Percentiles rank a stretch among this genome's conserved stretches.
phyloP scores from a whole-genome alignment of 2,888 invertebrate species.

The Brenthis ino region DNA sequence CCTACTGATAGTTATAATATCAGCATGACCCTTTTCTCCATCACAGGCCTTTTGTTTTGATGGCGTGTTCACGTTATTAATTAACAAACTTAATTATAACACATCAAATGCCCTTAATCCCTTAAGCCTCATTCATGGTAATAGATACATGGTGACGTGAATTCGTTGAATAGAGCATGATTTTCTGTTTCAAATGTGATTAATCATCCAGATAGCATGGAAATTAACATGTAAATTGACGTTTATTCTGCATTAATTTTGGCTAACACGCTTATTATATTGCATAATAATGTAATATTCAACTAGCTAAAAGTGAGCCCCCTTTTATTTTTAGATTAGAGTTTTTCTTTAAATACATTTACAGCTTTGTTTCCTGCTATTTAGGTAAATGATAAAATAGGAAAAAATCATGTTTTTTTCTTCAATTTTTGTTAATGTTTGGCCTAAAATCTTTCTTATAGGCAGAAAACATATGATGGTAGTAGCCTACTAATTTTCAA shows the following conservation, averaged over 20 bases:
- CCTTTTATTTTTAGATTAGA: too few relatives aligned
- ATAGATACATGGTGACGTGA: neutral
- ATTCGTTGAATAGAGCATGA: slow-evolving; percentile 13
- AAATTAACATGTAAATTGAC: slow-evolving; percentile 15
- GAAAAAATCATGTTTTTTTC: too few relatives aligned
- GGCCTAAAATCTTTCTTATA: too few relatives aligned
- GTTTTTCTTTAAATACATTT: too few relatives aligned
- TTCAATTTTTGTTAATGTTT: too few relatives aligned
- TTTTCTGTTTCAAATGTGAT: slow-evolving; percentile 12
- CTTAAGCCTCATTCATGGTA: neutral
- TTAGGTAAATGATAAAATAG: too few relatives aligned
- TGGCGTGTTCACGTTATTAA: slow-evolving; percentile 3
- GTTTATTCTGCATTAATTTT: slow-evolving; percentile 6
- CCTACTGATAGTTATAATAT: too few relatives aligned
- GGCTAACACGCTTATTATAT: slow-evolving; percentile 5
- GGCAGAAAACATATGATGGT: too few relatives aligned
- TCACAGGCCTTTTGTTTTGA: neutral
- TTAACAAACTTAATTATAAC: slow-evolving; percentile 15
- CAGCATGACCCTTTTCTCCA: neutral
- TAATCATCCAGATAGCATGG: slow-evolving; percentile 12
- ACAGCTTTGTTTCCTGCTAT: too few relatives aligned
- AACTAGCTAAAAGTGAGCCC: too few relatives aligned
- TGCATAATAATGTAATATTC: too few relatives aligned
- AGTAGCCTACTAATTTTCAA: too few relatives aligned
- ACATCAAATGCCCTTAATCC: slow-evolving; percentile 10